Percentiles rank a stretch among this genome's conserved stretches.
Conservation (phyloP, 2,797 vertebrate genomes). For the Aplochiton taeniatus region DNA sequence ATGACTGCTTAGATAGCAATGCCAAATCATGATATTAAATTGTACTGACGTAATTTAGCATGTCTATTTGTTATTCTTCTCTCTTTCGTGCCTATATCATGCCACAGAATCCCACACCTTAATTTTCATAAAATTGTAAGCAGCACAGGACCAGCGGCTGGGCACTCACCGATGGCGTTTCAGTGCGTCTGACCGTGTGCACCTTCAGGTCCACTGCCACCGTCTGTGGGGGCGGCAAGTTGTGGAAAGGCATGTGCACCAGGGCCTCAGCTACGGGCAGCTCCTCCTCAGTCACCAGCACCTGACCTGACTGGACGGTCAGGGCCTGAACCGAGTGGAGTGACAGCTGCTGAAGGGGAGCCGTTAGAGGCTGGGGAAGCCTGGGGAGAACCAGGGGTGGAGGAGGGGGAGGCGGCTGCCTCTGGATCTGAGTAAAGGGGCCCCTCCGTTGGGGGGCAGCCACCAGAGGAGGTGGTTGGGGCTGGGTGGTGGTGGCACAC, state of each 20-base stretch:
- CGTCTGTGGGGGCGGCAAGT: slow-evolving; percentile 84
- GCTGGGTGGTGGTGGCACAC: slow-evolving; percentile 79
- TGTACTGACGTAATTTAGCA: no score
- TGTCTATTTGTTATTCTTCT: no score
- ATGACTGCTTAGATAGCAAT: slow-evolving; percentile 69
- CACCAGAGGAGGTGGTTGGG: slow-evolving; percentile 77
- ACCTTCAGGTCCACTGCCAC: slow-evolving; percentile 92
- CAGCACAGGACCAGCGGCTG: background rate
- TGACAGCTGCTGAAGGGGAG: slow-evolving; percentile 81
- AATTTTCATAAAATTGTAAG: background rate
- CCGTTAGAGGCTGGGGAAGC: slow-evolving; percentile 71
- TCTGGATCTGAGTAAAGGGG: slow-evolving; percentile 66
- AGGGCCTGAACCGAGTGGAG: slow-evolving; percentile 85
- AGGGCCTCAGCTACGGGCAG: slow-evolving; percentile 85
- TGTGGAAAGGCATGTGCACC: slow-evolving; percentile 87
- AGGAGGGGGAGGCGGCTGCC: slow-evolving; percentile 72
- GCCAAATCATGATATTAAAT: slow-evolving; percentile 11
- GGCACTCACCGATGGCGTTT: slow-evolving; percentile 75
- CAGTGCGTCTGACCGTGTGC: slow-evolving; percentile 75
- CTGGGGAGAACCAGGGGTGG: slow-evolving; percentile 73
- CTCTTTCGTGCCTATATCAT: no score
- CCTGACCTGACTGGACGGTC: slow-evolving; percentile 83
- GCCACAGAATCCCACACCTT: background rate
- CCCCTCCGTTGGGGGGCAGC: slow-evolving; percentile 66
- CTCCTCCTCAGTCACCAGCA: slow-evolving; percentile 85